Evolutionary conservation across 2,113 vertebrate species (phyloP).

Genomic region (Alligator sinensis): DNA sequence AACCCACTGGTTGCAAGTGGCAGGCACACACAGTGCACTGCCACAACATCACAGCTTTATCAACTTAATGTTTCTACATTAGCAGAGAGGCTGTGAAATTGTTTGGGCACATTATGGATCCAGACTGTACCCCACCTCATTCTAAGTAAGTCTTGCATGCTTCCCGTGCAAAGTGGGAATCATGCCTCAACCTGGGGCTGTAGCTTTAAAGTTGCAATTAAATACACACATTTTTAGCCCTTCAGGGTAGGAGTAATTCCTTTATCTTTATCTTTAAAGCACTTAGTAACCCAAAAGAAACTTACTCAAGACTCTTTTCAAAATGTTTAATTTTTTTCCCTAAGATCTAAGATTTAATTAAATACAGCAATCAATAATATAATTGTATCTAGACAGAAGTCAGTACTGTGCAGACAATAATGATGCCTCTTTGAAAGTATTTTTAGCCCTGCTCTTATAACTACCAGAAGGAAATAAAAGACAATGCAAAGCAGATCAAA

Average conservation of each 20-base stretch:
- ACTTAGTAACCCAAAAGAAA: not conserved
- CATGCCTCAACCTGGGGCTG: rapidly evolving
- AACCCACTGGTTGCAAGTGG: no score
- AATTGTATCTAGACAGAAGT: not conserved
- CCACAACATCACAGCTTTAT: no score
- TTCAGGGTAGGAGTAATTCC: not conserved
- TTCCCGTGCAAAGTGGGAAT: no score
- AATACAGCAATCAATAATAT: not conserved
- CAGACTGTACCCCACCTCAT: no score
- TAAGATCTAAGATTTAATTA: not conserved
- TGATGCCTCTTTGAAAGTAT: not conserved
- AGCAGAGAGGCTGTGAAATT: no score
- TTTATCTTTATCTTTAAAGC: not conserved
- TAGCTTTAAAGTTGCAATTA: not conserved
- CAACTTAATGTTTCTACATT: no score
- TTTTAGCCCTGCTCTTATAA: not conserved
- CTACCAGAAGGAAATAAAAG: not conserved
- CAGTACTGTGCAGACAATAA: not conserved
- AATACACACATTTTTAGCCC: not conserved
- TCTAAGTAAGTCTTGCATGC: no score
- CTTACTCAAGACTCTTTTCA: not conserved
- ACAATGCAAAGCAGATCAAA: not conserved
- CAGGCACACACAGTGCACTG: no score
- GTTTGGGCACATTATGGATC: no score
- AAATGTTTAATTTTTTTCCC: not conserved